Conservation (phyloP, 2,113 vertebrate species). For the Hippocampus barbouri region DNA sequence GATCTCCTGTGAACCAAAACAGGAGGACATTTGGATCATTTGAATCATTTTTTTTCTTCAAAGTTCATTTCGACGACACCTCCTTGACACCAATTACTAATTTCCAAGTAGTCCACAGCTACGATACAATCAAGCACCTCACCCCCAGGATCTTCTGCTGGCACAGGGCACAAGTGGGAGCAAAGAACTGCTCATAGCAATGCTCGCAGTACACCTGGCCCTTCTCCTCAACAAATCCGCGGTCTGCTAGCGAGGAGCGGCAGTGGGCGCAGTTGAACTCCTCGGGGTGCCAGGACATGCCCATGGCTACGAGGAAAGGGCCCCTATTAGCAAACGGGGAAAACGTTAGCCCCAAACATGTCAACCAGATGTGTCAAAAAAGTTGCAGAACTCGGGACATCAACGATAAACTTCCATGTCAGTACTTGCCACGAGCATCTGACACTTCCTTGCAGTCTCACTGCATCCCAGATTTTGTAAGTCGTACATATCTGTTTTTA, state of each 20-base stretch:
- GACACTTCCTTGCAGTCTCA: too few relatives aligned
- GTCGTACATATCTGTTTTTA: too few relatives aligned
- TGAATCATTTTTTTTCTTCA: too few relatives aligned
- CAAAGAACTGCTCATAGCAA: constrained; percentile 95
- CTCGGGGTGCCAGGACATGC: constrained; percentile 96
- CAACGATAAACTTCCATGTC: too few relatives aligned
- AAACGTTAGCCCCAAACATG: background rate
- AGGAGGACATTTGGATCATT: background rate
- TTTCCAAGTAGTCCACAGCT: background rate
- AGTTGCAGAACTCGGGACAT: too few relatives aligned
- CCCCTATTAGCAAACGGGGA: constrained; percentile 73
- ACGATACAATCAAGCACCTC: constrained; percentile 47
- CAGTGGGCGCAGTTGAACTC: constrained; percentile 93
- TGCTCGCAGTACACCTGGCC: constrained; percentile 84
- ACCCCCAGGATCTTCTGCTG: constrained; percentile 93
- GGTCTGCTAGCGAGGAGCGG: constrained; percentile 83
- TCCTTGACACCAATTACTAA: background rate
- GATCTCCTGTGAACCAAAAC: constrained; percentile 78
- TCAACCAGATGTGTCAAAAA: background rate
- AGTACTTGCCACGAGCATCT: too few relatives aligned
- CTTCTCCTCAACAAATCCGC: constrained; percentile 91
- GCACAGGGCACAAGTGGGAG: constrained; percentile 86
- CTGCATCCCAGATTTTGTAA: too few relatives aligned
- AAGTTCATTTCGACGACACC: background rate
- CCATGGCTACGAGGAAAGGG: constrained; percentile 93